These are phyloP conservation scores for Meghimatium bilineatum DNA, from an alignment of 2,888 invertebrate species.

Conservation along the genomic window DNA sequence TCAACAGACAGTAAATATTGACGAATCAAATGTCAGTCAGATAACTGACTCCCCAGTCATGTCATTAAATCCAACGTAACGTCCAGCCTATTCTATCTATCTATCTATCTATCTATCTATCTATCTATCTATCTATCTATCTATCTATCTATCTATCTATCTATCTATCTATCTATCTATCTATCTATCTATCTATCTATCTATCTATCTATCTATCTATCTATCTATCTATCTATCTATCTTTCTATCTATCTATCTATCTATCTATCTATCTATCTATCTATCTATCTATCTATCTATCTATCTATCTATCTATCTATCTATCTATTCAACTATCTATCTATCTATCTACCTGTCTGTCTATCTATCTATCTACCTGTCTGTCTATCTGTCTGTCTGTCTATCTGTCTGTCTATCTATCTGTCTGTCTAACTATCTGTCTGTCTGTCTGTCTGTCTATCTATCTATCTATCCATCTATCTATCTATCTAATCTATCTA, in stretches of 20 bases:
- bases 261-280: no score
- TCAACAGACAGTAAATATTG: not conserved
- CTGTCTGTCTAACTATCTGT: not conserved
- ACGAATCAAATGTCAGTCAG: not conserved
- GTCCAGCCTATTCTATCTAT: not conserved
- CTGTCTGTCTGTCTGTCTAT: not conserved
- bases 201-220: conserved; percentile 19
- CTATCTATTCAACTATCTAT: conserved; percentile 4
- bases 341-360: not conserved
- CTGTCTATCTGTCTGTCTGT: not conserved
- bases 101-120: conserved; percentile 25
- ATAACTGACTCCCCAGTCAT: not conserved
- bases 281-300: no score
- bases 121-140: conserved; percentile 11
- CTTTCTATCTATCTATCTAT: not conserved
- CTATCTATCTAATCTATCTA: not conserved
- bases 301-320: not conserved
- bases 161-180: not conserved
- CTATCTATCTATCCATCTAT: not conserved
- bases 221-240: no score
- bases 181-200: conserved; percentile 10
- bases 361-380: not conserved
- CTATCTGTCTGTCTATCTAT: not conserved
- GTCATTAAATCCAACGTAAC: not conserved
- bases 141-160: not conserved